A percentile compares a stretch with the other conserved stretches of the same genome.
Evolutionary conservation across 2,113 vertebrate species (phyloP).

Genomic region (Mustela nigripes): DNA sequence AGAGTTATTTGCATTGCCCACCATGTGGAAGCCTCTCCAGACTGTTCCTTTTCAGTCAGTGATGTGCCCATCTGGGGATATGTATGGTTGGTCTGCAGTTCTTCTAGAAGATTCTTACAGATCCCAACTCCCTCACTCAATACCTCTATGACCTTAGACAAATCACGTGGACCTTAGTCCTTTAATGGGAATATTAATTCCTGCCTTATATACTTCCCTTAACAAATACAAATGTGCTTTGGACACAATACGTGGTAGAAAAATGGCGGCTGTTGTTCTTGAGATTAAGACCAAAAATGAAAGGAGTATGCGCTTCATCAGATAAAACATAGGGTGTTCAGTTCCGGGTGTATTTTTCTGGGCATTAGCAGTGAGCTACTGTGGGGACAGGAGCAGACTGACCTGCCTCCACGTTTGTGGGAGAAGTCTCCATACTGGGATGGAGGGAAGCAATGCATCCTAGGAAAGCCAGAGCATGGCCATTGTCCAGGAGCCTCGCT

Average conservation of each 20-base stretch:
- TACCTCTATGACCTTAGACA: not conserved
- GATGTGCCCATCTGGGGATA: not conserved
- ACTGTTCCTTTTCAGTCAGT: not conserved
- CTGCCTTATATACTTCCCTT: not conserved
- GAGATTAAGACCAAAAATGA: not conserved
- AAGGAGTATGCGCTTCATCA: not conserved
- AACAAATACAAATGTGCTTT: not conserved
- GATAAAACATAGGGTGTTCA: not conserved
- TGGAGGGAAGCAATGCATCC: not conserved
- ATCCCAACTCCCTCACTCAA: not conserved
- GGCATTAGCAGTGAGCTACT: not conserved
- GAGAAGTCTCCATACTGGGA: not conserved
- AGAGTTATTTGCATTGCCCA: not conserved
- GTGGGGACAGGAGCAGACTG: not conserved
- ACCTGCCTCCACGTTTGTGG: not conserved
- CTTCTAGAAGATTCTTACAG: not conserved
- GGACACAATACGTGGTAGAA: not conserved
- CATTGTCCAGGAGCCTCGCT: not conserved
- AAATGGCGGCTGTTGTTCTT: not conserved
- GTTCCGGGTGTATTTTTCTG: not conserved
- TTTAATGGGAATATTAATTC: not conserved
- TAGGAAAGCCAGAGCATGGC: not conserved
- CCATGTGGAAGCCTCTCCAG: accelerated
- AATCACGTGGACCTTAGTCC: not conserved
- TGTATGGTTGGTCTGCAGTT: not conserved